Conservation (phyloP, 2,113 vertebrate genomes). For the Sinocyclocheilus rhinocerous region DNA sequence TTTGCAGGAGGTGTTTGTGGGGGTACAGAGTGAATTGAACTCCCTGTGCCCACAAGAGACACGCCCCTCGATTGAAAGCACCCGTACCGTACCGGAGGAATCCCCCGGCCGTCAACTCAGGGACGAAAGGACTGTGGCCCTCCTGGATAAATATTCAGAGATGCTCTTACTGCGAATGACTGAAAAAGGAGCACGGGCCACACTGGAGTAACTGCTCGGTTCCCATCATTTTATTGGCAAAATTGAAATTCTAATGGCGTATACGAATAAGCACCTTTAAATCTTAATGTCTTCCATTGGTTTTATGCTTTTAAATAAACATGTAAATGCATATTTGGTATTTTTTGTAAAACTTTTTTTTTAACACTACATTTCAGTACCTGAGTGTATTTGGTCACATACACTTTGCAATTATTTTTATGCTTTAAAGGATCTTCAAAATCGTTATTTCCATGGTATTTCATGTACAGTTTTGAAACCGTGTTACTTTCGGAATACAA, state of each 20-base stretch:
- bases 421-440: neutral
- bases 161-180: conserved; percentile 73
- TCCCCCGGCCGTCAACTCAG: conserved; percentile 59
- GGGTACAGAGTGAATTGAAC: conserved; percentile 67
- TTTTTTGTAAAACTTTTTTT: neutral
- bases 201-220: conserved; percentile 47
- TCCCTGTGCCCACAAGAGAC: conserved; percentile 23
- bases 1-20: conserved; percentile 70
- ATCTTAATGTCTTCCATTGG: neutral
- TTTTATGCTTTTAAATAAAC: conserved; percentile 1
- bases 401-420: neutral
- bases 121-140: conserved; percentile 59
- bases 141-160: conserved; percentile 79
- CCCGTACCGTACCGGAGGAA: conserved; percentile 43
- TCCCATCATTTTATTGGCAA: neutral
- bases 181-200: conserved; percentile 66
- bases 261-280: conserved; percentile 5
- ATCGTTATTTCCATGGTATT: neutral
- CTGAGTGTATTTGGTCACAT: neutral
- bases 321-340: neutral
- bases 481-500: neutral
- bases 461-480: conserved; percentile 7
- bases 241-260: neutral
- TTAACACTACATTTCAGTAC: neutral
- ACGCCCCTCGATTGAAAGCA: neutral